Conservation (phyloP, 37 sponge, comb jelly and placozoan species). For the Cladorhizidae sp. region DNA sequence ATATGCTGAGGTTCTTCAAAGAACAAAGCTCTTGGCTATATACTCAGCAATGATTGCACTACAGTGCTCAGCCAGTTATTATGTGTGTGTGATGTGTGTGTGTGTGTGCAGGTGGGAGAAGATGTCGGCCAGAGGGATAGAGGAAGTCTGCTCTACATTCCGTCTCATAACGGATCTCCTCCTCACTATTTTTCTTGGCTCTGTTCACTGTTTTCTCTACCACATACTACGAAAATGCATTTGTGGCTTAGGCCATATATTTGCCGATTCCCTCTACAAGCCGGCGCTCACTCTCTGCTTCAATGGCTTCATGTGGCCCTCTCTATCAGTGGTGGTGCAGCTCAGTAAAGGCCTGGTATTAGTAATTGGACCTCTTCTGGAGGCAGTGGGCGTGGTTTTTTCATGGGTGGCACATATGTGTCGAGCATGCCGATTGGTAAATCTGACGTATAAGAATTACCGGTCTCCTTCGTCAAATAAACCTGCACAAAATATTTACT, state of each 20-base stretch:
- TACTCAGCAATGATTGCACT: too few relatives aligned
- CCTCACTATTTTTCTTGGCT: conserved; percentile 27
- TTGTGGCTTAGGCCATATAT: conserved; percentile 32
- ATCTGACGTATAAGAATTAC: neutral
- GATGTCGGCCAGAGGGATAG: conserved; percentile 36
- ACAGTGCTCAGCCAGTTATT: too few relatives aligned
- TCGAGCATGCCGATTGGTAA: conserved; percentile 31
- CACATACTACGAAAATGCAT: conserved; percentile 27
- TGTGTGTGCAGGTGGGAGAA: conserved; percentile 46
- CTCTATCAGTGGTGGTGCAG: neutral
- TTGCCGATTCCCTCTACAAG: conserved; percentile 17
- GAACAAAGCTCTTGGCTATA: too few relatives aligned
- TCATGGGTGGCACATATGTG: neutral
- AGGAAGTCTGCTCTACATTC: conserved; percentile 41
- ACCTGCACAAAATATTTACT: too few relatives aligned
- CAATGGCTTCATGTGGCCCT: conserved; percentile 40
- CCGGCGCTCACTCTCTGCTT: conserved; percentile 23
- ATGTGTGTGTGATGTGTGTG: too few relatives aligned
- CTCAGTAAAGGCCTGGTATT: conserved; percentile 7
- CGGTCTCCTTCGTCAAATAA: neutral
- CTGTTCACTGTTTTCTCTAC: conserved; percentile 11
- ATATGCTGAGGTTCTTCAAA: too few relatives aligned
- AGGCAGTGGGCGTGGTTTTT: neutral
- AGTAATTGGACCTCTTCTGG: conserved; percentile 11
- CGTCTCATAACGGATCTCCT: conserved; percentile 25